phyloP scores from a whole-genome alignment of 2,797 vertebrate species.

The Adelosebastes latens region DNA sequence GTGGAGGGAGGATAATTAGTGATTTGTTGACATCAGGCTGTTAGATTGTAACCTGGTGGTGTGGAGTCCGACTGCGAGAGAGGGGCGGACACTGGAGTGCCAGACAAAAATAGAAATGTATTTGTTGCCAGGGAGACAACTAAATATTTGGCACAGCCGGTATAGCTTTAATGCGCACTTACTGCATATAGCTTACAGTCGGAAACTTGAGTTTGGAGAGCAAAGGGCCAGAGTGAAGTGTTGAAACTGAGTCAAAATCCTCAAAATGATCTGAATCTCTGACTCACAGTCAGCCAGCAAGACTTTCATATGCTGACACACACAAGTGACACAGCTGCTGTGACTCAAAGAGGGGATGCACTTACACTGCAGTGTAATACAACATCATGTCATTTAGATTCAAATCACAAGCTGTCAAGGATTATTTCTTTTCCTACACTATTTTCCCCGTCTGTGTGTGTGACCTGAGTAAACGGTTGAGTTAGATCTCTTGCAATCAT shows the following conservation, averaged over 20 bases:
- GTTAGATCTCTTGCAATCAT: not conserved
- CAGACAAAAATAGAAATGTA: slow-evolving; percentile 65
- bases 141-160: slow-evolving; percentile 72
- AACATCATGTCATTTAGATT: not conserved
- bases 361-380: not conserved
- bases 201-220: slow-evolving; percentile 1
- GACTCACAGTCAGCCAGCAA: slow-evolving; percentile 2
- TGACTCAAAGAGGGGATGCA: not conserved
- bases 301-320: slow-evolving; percentile 24
- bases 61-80: slow-evolving; percentile 26
- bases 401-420: not conserved
- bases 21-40: slow-evolving; percentile 20
- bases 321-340: slow-evolving; percentile 1
- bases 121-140: slow-evolving; percentile 70
- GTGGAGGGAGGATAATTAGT: slow-evolving; percentile 6
- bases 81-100: not conserved
- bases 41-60: slow-evolving; percentile 32
- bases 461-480: not conserved
- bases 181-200: slow-evolving; percentile 41
- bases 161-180: slow-evolving; percentile 24
- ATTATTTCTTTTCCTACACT: not conserved
- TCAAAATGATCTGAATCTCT: slow-evolving; percentile 1
- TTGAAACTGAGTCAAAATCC: slow-evolving; percentile 7
- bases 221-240: not conserved
- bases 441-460: no score